Evolutionary conservation across 2,113 vertebrate species (phyloP).

Genomic region (Petromus typicus): DNA sequence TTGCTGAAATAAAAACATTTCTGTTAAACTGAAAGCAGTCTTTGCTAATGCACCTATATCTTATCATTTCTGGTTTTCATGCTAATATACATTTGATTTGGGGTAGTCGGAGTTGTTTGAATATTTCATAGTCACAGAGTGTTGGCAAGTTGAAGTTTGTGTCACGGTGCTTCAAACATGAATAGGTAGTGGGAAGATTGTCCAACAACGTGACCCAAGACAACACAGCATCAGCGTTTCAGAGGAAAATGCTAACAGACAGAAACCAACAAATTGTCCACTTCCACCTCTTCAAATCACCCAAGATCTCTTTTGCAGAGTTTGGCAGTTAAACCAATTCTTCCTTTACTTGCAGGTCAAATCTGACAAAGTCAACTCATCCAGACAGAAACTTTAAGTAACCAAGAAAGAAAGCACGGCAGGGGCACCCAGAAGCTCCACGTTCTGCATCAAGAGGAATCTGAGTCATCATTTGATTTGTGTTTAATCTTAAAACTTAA

Average conservation of each 20-base stretch:
- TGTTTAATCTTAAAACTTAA: background rate
- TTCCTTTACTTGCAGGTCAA: background rate
- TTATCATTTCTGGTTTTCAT: background rate
- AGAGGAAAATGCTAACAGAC: background rate
- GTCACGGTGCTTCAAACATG: background rate
- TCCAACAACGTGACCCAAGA: background rate
- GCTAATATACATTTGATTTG: background rate
- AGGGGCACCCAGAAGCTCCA: background rate
- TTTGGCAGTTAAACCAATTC: background rate
- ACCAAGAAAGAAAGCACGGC: background rate
- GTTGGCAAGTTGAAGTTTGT: slow-evolving; percentile 11
- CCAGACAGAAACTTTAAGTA: background rate
- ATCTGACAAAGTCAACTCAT: background rate
- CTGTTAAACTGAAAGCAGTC: slow-evolving; percentile 59
- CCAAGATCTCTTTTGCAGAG: background rate
- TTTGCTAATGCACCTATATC: slow-evolving; percentile 21
- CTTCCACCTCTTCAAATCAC: background rate
- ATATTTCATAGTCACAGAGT: background rate
- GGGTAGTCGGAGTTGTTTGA: background rate
- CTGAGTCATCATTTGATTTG: background rate
- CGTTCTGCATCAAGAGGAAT: background rate
- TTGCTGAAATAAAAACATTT: slow-evolving; percentile 65
- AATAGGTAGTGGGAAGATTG: background rate
- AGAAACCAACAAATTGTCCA: background rate
- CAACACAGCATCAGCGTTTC: slow-evolving; percentile 12